Conservation (phyloP, 2,888 invertebrate species). For the Sisyra terminalis region DNA sequence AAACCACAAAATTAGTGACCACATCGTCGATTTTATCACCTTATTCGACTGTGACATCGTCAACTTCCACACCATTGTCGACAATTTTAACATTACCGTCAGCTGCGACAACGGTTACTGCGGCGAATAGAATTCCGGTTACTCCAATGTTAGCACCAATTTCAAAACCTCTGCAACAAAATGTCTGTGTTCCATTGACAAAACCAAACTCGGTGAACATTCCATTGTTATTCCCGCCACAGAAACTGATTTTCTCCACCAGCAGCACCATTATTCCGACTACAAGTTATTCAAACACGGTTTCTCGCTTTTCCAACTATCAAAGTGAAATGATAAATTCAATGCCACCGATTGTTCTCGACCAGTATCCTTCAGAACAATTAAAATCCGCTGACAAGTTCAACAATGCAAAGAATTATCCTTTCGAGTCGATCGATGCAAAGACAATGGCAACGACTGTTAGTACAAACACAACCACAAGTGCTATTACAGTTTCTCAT, state of each 20-base stretch:
- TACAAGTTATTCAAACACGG: no score
- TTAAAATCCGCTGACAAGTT: no score
- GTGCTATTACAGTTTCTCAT: conserved; percentile 23
- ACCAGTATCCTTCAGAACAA: no score
- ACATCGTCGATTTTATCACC: not conserved
- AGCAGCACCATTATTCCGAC: conserved; percentile 14
- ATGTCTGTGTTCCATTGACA: conserved; percentile 25
- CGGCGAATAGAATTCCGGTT: conserved; percentile 38
- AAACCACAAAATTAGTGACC: conserved; percentile 8
- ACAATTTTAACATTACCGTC: conserved; percentile 8
- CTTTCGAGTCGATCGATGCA: conserved; percentile 9
- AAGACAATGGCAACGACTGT: conserved; percentile 20
- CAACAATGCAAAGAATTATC: no score
- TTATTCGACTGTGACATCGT: conserved; percentile 1
- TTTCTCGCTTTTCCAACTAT: conserved; percentile 15
- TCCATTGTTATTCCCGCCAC: conserved; percentile 19
- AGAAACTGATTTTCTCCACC: conserved; percentile 6
- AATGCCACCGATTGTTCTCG: conserved; percentile 14
- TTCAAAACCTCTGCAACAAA: conserved; percentile 36
- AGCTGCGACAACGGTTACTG: conserved; percentile 24
- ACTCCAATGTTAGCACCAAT: conserved; percentile 38
- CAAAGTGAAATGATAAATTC: conserved; percentile 17
- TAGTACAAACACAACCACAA: conserved; percentile 20
- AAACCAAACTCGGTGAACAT: conserved; percentile 18
- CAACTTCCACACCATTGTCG: conserved; percentile 13